Evolutionary conservation across 2,888 invertebrate species (phyloP).

Genomic region (Lathronympha strigana): DNA sequence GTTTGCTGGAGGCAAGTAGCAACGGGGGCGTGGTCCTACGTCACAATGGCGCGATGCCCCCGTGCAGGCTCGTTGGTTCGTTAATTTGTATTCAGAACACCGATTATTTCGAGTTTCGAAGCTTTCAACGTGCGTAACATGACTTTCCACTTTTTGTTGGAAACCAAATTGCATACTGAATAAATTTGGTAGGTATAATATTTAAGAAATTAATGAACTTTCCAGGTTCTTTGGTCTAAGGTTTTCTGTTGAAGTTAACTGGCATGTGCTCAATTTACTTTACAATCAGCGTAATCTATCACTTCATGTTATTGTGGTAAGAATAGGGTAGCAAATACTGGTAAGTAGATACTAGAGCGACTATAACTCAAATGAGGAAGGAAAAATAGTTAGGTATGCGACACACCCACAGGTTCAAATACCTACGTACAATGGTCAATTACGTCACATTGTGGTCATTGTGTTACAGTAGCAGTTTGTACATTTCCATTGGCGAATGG

Average conservation of each 20-base stretch:
- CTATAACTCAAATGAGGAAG: background rate
- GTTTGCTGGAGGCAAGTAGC: conserved; percentile 25
- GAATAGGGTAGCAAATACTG: background rate
- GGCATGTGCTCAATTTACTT: background rate
- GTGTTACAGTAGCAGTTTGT: background rate
- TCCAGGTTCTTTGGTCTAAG: background rate
- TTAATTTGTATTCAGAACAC: conserved; percentile 32
- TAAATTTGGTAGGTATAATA: background rate
- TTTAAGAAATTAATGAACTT: background rate
- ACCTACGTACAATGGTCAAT: conserved; percentile 1
- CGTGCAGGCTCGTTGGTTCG: conserved; percentile 25
- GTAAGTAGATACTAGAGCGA: background rate
- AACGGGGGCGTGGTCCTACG: conserved; percentile 51
- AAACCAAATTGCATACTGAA: background rate
- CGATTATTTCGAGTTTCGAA: conserved; percentile 1
- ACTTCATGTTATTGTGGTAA: background rate
- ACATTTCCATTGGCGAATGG: background rate
- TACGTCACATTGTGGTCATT: conserved; percentile 6
- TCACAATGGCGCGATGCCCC: conserved; percentile 44
- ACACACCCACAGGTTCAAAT: conserved; percentile 23
- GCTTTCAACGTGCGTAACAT: conserved; percentile 20
- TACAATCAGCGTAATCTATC: no score
- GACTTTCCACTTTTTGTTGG: conserved; percentile 31
- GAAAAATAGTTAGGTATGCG: conserved; percentile 8
- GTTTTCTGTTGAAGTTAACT: background rate